Percentiles rank a stretch among this genome's conserved stretches.
These are phyloP conservation scores for Sycophila sp. DNA, from an alignment of 1,140 invertebrate genomes.

Conservation along the genomic window DNA sequence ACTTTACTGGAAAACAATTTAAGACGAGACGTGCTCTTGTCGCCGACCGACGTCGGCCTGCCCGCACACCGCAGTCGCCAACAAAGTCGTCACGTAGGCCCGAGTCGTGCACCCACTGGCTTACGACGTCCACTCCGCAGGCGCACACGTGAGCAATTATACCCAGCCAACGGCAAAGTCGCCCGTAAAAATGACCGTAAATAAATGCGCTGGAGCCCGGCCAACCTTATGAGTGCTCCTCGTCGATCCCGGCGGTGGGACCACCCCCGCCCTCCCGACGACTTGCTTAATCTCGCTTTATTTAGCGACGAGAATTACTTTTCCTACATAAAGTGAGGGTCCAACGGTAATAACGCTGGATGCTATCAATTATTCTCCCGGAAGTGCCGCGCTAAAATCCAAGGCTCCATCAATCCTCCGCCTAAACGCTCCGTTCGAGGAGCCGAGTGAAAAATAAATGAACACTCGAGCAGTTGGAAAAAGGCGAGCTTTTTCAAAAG, in stretches of 20 bases:
- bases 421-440: no score
- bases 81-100: constrained; percentile 43
- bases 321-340: no score
- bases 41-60: constrained; percentile 1
- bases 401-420: no score
- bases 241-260: constrained; percentile 24
- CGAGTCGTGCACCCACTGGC: background rate
- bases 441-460: no score
- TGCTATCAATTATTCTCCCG: no score
- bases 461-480: no score
- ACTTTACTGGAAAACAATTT: background rate
- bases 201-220: constrained; percentile 51
- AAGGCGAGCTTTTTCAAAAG: constrained; percentile 1
- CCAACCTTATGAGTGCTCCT: constrained; percentile 49
- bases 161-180: constrained; percentile 46
- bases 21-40: background rate
- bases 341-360: no score
- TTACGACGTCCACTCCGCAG: background rate
- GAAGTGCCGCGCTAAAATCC: no score
- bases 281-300: constrained; percentile 26
- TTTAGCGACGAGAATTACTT: no score
- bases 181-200: constrained; percentile 58
- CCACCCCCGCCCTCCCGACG: constrained; percentile 26
- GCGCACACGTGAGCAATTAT: constrained; percentile 47
- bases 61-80: no score